Percentiles rank a stretch among this genome's conserved stretches.
Conservation (phyloP, 2,888 invertebrate species). For the Anthophora plumipes region DNA sequence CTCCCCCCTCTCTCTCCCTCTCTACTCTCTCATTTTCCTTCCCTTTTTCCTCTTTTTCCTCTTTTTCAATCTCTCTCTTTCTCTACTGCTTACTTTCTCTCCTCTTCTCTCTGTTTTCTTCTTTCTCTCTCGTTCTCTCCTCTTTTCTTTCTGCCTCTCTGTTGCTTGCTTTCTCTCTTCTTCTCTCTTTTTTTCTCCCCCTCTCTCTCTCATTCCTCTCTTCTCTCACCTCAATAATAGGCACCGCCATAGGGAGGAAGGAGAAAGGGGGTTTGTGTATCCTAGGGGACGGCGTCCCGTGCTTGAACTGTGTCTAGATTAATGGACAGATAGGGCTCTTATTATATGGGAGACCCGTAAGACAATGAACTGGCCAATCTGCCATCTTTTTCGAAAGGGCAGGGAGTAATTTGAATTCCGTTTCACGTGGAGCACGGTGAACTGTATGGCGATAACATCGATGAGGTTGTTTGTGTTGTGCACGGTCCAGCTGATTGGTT, state of each 20-base stretch:
- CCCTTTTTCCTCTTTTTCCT: too few species aligned
- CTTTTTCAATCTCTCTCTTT: too few species aligned
- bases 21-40: too few species aligned
- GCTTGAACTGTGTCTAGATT: constrained; percentile 57
- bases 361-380: constrained; percentile 56
- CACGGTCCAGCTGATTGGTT: neutral
- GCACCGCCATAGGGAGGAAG: neutral
- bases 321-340: constrained; percentile 55
- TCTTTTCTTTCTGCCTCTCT: too few species aligned
- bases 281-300: constrained; percentile 25
- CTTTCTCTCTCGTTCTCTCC: too few species aligned
- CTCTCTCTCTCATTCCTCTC: neutral
- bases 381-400: constrained; percentile 47
- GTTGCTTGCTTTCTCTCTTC: too few species aligned
- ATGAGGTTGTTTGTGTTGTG: neutral
- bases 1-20: too few species aligned
- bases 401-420: constrained; percentile 45
- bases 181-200: neutral
- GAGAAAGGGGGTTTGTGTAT: constrained; percentile 39
- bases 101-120: too few species aligned
- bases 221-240: constrained; percentile 48
- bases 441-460: constrained; percentile 17
- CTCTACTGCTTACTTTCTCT: too few species aligned
- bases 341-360: constrained; percentile 43
- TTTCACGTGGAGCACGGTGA: neutral